phyloP scores from a whole-genome alignment of 2,113 vertebrate species.

The Brachypodius melanocephalos region DNA sequence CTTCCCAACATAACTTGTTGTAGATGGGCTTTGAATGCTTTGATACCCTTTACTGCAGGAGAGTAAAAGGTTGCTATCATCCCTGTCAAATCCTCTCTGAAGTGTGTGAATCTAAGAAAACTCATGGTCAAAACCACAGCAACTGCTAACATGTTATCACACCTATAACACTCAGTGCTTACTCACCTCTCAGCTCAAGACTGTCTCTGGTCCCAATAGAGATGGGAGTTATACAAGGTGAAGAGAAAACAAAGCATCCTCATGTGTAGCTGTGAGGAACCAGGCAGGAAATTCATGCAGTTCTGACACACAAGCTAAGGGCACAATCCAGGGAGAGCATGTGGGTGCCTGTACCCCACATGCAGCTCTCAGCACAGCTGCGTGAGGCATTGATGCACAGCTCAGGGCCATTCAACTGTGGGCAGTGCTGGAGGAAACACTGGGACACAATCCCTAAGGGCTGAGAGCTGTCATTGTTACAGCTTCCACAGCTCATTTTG shows the following conservation, averaged over 20 bases:
- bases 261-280: neutral
- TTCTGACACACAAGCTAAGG: neutral
- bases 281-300: neutral
- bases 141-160: neutral
- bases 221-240: neutral
- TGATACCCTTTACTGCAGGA: neutral
- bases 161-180: neutral
- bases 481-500: neutral
- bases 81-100: neutral
- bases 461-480: accelerated
- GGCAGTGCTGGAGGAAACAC: neutral
- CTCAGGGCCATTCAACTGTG: accelerated
- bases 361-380: neutral
- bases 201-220: neutral
- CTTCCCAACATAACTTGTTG: neutral
- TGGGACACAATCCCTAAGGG: accelerated
- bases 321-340: accelerated
- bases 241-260: neutral
- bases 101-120: neutral
- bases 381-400: accelerated
- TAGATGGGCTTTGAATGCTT: neutral
- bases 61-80: neutral
- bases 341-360: accelerated
- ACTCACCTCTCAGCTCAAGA: neutral
- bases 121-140: neutral